Evolutionary conservation across 2,797 vertebrate species (phyloP), one percentile per base, ranked within the genome.

Genomic region (Sebastes ruberrimus): DNA sequence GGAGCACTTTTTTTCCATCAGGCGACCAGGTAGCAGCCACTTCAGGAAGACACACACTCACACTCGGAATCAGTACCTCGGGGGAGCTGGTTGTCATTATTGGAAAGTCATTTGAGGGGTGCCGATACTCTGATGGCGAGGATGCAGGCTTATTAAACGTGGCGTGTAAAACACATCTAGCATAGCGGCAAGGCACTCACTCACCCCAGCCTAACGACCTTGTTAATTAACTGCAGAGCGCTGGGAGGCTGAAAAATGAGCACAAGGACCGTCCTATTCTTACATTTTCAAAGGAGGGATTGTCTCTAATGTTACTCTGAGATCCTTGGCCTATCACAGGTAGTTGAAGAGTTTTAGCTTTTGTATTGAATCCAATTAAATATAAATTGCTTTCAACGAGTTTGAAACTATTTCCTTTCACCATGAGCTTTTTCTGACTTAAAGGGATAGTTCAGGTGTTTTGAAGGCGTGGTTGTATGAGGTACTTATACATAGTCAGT

Each of bases 51-150:
- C 71, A 64, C 79, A 62, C 63, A 74, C 62, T 71, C 46, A 66
- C 60, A 74, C 62, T 71, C 46, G 53, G 49, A 66, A 57, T 30
- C 27, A 27, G 76, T 28, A 74, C 69, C 85, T 85, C 70, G 52
- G 75, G 84, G 86, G 85, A 86, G 82, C 71, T 18, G 76, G 61
- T 85, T 80, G 85, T 92, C 92, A 87, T 94, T 93, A 93, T 91
- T 82, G 92, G 88, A 92, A 94, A 92, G 87, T 82, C 88, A 92
- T 94, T 92, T 90, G 78, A 91, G 78, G 72, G 55, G 70, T 92
- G 92, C 86, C 88, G 46, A 93, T 91, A 88, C 57, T 73, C 68
- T 73, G 85, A 83, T 49, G 61, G 86, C 20, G 11, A 63, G 76
- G 85, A 89, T 35, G 65, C 81, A 13, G 85, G 76, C 81, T 92